These are phyloP conservation scores for Pogonomyrmex barbatus DNA, from an alignment of 1,140 invertebrate genomes.

Conservation along the genomic window DNA sequence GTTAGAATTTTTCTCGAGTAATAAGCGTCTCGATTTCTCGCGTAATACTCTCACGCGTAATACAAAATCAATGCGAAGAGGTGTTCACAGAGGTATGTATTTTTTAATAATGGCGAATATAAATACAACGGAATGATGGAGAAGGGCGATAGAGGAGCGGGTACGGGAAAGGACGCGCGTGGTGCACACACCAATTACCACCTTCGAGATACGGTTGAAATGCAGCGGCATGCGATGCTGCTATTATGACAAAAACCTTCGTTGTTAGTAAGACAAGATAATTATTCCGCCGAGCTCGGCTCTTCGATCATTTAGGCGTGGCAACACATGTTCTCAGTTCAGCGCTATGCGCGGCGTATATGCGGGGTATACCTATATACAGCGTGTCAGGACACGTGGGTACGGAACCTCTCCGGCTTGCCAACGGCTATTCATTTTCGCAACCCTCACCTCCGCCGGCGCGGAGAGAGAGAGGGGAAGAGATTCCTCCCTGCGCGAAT, in stretches of 20 bases:
- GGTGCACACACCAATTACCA: not conserved
- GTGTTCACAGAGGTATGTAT: not conserved
- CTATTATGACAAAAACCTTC: conserved; percentile 67
- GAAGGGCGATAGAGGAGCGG: conserved; percentile 52
- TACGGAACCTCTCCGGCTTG: conserved; percentile 79
- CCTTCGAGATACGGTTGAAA: conserved; percentile 44
- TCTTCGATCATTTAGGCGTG: conserved; percentile 80
- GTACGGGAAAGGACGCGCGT: conserved; percentile 13
- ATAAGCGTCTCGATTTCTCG: not conserved
- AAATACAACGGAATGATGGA: not conserved
- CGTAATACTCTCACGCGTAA: not conserved
- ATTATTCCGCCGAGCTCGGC: conserved; percentile 73
- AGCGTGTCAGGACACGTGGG: conserved; percentile 83
- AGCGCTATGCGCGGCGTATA: conserved; percentile 78
- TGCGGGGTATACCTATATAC: conserved; percentile 81
- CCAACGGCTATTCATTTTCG: conserved; percentile 80
- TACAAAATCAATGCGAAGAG: conserved; percentile 6
- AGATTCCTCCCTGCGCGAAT: conserved; percentile 71
- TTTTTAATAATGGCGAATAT: not conserved
- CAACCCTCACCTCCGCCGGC: conserved; percentile 54
- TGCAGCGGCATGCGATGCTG: conserved; percentile 41
- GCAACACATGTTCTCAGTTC: conserved; percentile 81
- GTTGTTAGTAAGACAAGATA: conserved; percentile 75
- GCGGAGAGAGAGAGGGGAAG: conserved; percentile 27
- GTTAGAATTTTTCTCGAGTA: not conserved